Evolutionary conservation across 64 coral and sea anemone species (phyloP), one percentile per base, ranked within the genome.

Genomic region (Catalaphyllia jardinei): DNA sequence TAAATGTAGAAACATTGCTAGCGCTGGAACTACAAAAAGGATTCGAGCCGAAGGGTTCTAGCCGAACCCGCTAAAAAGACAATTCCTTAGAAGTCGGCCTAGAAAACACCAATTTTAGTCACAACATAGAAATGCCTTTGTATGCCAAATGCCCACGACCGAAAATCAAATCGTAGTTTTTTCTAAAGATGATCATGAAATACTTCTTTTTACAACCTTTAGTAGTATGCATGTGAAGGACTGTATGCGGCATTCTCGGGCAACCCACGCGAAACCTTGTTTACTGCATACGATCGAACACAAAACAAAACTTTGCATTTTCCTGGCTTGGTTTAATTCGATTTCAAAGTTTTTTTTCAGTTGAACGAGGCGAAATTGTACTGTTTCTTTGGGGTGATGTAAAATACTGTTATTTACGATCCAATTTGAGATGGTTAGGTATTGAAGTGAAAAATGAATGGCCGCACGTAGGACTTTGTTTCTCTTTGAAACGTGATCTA

Each of bases 1-100:
- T 39, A 65, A 9, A 31, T 81, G 19, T 67, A 30, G 77, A 85
- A 85, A 51, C 27, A 85, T 85, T 71, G 38, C 62, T 29, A 31
- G n/a, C n/a, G n/a, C n/a, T n/a, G n/a, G 81, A 85, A 85, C 81
- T 85, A 71, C 20, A 85, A 85, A 85, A 51, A n/a, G n/a, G n/a
- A n/a, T n/a, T n/a, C n/a, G n/a, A n/a, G n/a, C n/a, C 19, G 49
- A 50, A 39, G 19, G 38, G 42, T 4, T 46, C 18, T n/a, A 35
- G 25, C 51, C 18, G 18, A 67, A 28, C 63, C 63, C 3, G 42
- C 35, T 71, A 85, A 28, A 64, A 85, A 85, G 52, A 69, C 81
- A 71, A 50, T 42, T 63, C 81, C 2, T 20, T 64, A 16, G 10
- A 71, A 52, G 25, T 71, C 38, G 20, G 5, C 18, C 42, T 42